Base-by-base conservation (phyloP, 2,888 invertebrate species). In the Halictus quadricinctus region DNA sequence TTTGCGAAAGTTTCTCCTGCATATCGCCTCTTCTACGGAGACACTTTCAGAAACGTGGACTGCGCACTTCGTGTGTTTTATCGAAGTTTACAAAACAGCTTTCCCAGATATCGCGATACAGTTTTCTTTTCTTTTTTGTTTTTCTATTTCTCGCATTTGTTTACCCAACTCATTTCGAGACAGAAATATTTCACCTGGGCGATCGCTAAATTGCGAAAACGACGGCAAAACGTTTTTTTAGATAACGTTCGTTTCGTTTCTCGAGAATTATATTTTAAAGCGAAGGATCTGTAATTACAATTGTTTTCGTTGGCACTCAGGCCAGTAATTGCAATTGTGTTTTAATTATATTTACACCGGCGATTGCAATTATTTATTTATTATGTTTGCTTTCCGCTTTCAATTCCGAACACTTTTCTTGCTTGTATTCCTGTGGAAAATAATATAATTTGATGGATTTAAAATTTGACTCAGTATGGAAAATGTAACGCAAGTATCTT, bases 41-140 rank as follows among this genome's bases (percentile, higher is more conserved):
- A 69, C 69, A 43, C 69, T 69, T 69, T 8, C 69, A n/a, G 69
- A 41, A 69, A 69, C 66, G 66, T 66, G 21, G 66, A 66, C 64
- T 29, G 3, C 66, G 15, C 15, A 21, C 13, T 18, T 8, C 66
- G 36, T 36, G 36, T 66, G 36, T 66, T 66, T 66, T 66, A 66
- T 66, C 66, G 36, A 66, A 66, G 66, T 66, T 66, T 29, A 36
- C 66, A 10, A 66, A 66, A 66, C 66, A 36, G 36, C 66, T 36
- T 66, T 66, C 29, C 36, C 18, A 66, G 29, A 66, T 66, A 66
- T 66, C 36, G 66, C 36, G 18, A 8, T 18, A 66, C 66, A 3
- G 18, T 64, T 29, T 0, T n/a, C 5, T 36, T 36, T 36, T 36
- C 5, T 36, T 3, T 36, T 36, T 36, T 29, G 29, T 29, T 13